Conservation (phyloP, 2,888 invertebrate species). For the Camptogramma bilineatum region DNA sequence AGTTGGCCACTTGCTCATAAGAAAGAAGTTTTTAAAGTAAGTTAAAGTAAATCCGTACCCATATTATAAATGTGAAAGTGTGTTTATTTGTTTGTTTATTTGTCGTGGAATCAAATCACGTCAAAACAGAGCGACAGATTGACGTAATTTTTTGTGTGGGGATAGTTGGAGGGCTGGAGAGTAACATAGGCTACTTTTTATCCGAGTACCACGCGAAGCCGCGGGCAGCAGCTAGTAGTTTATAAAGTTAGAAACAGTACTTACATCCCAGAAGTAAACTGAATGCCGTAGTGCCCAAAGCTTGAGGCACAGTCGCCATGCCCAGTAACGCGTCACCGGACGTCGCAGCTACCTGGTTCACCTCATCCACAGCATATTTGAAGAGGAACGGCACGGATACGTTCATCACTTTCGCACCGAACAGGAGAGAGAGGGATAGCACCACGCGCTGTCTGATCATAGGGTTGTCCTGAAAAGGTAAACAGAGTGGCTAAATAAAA, state of each 20-base stretch:
- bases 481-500: slow-evolving; percentile 1
- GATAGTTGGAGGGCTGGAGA: no score
- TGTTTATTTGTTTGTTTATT: no score
- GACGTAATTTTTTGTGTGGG: no score
- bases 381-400: slow-evolving; percentile 98
- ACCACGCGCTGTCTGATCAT: slow-evolving; percentile 92
- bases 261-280: slow-evolving; percentile 95
- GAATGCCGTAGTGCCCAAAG: slow-evolving; percentile 91
- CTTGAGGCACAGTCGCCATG: slow-evolving; percentile 92
- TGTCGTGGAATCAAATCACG: no score
- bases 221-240: no score
- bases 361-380: slow-evolving; percentile 95
- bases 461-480: slow-evolving; percentile 87
- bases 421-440: slow-evolving; percentile 91
- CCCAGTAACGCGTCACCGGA: slow-evolving; percentile 86
- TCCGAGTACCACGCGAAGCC: no score
- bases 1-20: background rate
- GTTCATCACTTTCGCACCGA: slow-evolving; percentile 94
- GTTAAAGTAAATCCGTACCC: no score
- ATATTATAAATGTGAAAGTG: no score
- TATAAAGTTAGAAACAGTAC: slow-evolving; percentile 63
- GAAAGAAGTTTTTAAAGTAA: no score
- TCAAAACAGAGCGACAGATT: no score
- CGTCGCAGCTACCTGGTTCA: slow-evolving; percentile 86
- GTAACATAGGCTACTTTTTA: no score